Conservation (phyloP, 2,113 vertebrate species). For the Dolichotis patagonum region DNA sequence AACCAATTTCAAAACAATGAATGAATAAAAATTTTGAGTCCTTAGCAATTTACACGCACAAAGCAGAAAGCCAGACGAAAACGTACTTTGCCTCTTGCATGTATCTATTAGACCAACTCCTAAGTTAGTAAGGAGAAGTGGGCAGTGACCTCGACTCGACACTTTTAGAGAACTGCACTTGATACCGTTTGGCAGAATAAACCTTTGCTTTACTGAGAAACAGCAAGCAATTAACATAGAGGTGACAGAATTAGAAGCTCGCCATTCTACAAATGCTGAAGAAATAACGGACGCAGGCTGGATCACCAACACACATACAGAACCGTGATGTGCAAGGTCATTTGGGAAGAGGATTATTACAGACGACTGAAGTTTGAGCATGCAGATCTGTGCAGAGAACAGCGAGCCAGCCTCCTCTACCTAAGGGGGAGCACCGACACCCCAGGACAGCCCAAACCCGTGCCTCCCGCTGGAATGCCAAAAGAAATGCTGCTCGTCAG, state of each 20-base stretch:
- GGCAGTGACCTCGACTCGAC: background rate
- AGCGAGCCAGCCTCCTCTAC: background rate
- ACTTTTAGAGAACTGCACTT: background rate
- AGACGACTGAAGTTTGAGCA: background rate
- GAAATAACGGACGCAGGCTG: background rate
- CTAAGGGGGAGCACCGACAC: background rate
- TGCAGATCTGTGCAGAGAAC: background rate
- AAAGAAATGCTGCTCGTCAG: background rate
- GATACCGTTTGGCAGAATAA: background rate
- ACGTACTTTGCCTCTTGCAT: background rate
- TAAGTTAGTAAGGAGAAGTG: constrained; percentile 32
- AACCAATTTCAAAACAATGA: constrained; percentile 21
- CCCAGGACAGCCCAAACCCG: background rate
- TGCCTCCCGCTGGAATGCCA: background rate
- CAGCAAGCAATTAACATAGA: background rate
- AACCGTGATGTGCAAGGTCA: background rate
- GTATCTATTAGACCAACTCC: background rate
- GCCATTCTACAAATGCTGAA: background rate
- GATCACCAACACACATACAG: background rate
- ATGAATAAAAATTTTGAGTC: constrained; percentile 15
- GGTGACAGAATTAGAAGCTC: background rate
- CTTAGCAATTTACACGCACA: background rate
- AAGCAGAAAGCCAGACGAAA: background rate
- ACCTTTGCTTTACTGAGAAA: constrained; percentile 38
- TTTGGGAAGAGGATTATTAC: background rate